Conservation (phyloP, 2,797 vertebrate species). For the Pseudochirops corinnae region DNA sequence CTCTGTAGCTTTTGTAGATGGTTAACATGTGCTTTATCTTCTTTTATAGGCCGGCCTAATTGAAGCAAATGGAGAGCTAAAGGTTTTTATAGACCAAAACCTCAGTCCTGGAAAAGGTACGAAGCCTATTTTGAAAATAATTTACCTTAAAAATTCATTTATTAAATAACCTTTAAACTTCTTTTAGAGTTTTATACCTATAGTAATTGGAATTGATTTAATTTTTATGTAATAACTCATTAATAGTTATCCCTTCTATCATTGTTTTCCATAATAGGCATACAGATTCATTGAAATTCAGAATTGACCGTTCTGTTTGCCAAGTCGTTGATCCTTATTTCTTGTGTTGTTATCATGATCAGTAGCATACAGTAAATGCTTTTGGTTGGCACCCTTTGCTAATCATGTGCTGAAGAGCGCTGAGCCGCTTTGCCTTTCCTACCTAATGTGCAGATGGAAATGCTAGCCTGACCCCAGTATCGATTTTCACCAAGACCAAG, state of each 20-base stretch:
- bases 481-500: neutral
- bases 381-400: neutral
- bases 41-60: constrained; percentile 94
- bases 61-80: constrained; percentile 99
- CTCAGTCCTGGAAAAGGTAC: constrained; percentile 99
- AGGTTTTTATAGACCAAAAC: constrained; percentile 99
- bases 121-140: constrained; percentile 56
- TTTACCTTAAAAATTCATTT: neutral
- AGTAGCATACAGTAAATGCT: neutral
- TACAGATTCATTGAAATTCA: neutral
- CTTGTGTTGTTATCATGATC: neutral
- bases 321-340: neutral
- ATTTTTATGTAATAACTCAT: neutral
- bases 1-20: constrained; percentile 19
- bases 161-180: neutral
- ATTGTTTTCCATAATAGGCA: neutral
- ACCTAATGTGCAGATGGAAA: neutral
- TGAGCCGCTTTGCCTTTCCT: neutral
- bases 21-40: constrained; percentile 67
- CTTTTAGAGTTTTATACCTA: neutral
- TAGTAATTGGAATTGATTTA: neutral
- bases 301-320: neutral
- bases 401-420: neutral
- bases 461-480: neutral
- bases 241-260: neutral